A percentile compares a stretch with the other conserved stretches of the same genome.
These are phyloP conservation scores for Sinocyclocheilus anshuiensis DNA, from an alignment of 2,113 vertebrate genomes.

Conservation along the genomic window DNA sequence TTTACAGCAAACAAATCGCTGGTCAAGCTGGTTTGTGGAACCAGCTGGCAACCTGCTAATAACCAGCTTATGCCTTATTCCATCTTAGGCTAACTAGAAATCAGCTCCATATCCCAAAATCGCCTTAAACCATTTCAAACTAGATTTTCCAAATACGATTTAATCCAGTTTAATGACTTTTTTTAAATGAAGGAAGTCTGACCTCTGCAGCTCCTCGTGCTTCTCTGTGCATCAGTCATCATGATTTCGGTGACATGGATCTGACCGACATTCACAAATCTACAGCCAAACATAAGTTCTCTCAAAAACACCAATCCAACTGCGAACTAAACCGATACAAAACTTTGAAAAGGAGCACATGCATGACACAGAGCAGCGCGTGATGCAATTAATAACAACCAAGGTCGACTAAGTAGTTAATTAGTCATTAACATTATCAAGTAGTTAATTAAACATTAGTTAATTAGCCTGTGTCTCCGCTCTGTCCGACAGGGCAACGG, in stretches of 20 bases:
- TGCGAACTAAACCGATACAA: background rate
- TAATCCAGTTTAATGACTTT: background rate
- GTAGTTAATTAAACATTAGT: constrained; percentile 37
- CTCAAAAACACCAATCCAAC: background rate
- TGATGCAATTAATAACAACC: constrained; percentile 15
- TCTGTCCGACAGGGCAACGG: background rate
- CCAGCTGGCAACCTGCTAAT: background rate
- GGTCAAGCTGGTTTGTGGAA: background rate
- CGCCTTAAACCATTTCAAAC: background rate
- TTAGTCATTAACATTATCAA: constrained; percentile 11
- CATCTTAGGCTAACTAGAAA: background rate
- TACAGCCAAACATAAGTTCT: constrained; percentile 17
- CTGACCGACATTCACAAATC: background rate
- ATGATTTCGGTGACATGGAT: constrained; percentile 44
- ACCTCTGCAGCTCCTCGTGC: constrained; percentile 49
- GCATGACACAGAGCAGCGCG: background rate
- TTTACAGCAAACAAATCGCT: background rate
- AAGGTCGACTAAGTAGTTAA: constrained; percentile 5
- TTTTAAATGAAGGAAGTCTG: background rate
- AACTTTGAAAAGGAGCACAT: background rate
- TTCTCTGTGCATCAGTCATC: constrained; percentile 50
- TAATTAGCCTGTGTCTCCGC: background rate
- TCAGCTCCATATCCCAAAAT: background rate
- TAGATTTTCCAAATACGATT: background rate
- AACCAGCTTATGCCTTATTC: background rate